Evolutionary conservation across 1,140 invertebrate genomes (phyloP).

Genomic region (Drosophila baimaii): DNA sequence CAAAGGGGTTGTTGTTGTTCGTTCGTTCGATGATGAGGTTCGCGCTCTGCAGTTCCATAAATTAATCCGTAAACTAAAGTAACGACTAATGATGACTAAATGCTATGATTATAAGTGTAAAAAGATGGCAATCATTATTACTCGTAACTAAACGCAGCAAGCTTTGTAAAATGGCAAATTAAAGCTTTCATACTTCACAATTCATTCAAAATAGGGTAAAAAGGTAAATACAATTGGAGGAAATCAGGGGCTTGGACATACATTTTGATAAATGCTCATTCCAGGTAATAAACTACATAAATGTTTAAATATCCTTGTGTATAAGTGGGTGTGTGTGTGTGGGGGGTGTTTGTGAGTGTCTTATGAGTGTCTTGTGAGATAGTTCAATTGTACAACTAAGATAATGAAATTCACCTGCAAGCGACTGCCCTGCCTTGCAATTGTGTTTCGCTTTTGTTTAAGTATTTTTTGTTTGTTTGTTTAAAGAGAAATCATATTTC

Average conservation of each 20-base stretch:
- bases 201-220: slow-evolving; percentile 45
- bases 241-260: slow-evolving; percentile 35
- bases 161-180: slow-evolving; percentile 81
- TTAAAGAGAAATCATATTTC: slow-evolving; percentile 83
- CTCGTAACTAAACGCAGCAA: slow-evolving; percentile 63
- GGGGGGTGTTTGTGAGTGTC: background rate
- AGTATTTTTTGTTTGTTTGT: slow-evolving; percentile 57
- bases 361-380: slow-evolving; percentile 34
- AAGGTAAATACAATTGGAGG: slow-evolving; percentile 26
- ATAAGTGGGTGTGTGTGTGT: slow-evolving; percentile 30
- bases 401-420: slow-evolving; percentile 43
- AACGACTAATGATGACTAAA: slow-evolving; percentile 45
- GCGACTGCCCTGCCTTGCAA: slow-evolving; percentile 27
- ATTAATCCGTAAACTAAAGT: slow-evolving; percentile 50
- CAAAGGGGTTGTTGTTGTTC: slow-evolving; percentile 58
- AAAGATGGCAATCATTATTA: slow-evolving; percentile 68
- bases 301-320: slow-evolving; percentile 49
- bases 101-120: slow-evolving; percentile 28
- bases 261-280: slow-evolving; percentile 65
- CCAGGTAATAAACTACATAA: slow-evolving; percentile 36
- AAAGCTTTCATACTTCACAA: slow-evolving; percentile 78
- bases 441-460: slow-evolving; percentile 46
- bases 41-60: slow-evolving; percentile 36
- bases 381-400: slow-evolving; percentile 62
- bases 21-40: slow-evolving; percentile 72